These are phyloP conservation scores for Plecturocebus donacophilus DNA, from an alignment of 2,113 vertebrate species.

Conservation along the genomic window DNA sequence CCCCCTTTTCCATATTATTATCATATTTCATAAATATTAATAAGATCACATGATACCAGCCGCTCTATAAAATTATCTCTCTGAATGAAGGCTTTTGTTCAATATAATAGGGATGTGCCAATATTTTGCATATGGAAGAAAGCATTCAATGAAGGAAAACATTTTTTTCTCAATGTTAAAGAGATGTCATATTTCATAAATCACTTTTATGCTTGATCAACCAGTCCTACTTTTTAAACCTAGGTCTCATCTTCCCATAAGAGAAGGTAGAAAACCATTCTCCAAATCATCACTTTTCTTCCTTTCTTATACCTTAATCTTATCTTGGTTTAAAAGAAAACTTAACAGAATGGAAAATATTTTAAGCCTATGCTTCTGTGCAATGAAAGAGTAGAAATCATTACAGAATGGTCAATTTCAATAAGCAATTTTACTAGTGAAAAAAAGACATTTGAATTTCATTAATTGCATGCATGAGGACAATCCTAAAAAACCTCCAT, in stretches of 20 bases:
- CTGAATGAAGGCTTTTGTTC: constrained; percentile 87
- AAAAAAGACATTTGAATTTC: constrained; percentile 39
- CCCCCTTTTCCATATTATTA: constrained; percentile 87
- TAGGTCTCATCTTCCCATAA: constrained; percentile 69
- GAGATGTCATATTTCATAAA: constrained; percentile 87
- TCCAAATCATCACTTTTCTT: constrained; percentile 73
- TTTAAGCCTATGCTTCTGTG: constrained; percentile 60
- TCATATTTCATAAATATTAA: constrained; percentile 93
- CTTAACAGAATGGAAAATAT: constrained; percentile 77
- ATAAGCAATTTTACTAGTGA: constrained; percentile 43
- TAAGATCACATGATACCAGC: constrained; percentile 88
- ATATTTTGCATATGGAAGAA: constrained; percentile 90
- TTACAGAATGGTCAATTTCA: constrained; percentile 61
- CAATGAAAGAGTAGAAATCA: constrained; percentile 47
- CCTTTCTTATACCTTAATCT: constrained; percentile 57
- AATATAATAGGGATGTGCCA: constrained; percentile 87
- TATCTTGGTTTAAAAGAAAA: constrained; percentile 74
- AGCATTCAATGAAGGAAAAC: constrained; percentile 85
- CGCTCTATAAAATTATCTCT: constrained; percentile 86
- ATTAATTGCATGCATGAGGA: constrained; percentile 45
- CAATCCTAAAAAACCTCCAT: constrained; percentile 25
- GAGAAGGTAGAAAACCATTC: constrained; percentile 73
- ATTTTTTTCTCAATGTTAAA: constrained; percentile 85
- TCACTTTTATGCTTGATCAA: constrained; percentile 82
- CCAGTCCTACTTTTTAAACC: constrained; percentile 74